Conservation (phyloP, 1,140 invertebrate genomes). For the Aphaenogaster rudis region DNA sequence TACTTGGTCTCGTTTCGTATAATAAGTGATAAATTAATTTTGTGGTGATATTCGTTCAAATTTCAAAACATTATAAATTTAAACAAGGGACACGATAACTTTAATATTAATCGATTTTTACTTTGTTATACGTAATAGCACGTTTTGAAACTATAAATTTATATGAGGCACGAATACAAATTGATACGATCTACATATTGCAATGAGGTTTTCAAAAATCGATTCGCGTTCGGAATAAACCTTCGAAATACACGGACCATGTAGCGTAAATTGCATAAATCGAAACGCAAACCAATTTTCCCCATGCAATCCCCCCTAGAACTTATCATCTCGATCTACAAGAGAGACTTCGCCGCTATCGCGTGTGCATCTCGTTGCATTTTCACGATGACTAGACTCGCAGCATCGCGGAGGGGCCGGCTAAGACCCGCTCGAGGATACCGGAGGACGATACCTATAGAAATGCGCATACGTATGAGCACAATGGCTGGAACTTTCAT, state of each 20-base stretch:
- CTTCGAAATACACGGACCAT: not conserved
- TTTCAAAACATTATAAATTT: not conserved
- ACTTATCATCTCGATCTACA: slow-evolving; percentile 41
- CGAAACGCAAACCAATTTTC: slow-evolving; percentile 47
- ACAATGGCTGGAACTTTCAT: slow-evolving; percentile 49
- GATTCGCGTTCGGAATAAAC: slow-evolving; percentile 1
- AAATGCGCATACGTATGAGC: slow-evolving; percentile 48
- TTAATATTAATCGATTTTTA: not conserved
- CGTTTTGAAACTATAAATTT: slow-evolving; percentile 5
- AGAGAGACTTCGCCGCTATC: slow-evolving; percentile 46
- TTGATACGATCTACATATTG: not conserved
- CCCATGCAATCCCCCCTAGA: not conserved
- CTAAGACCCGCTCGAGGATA: slow-evolving; percentile 14
- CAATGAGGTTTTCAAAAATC: not conserved
- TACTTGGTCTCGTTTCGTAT: not conserved
- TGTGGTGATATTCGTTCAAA: not conserved
- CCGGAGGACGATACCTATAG: slow-evolving; percentile 16
- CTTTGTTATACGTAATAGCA: not conserved
- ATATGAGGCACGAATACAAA: not conserved
- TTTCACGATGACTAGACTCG: slow-evolving; percentile 54
- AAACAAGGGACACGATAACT: not conserved
- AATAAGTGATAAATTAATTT: slow-evolving; percentile 6
- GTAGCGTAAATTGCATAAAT: slow-evolving; percentile 32
- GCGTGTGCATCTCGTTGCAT: slow-evolving; percentile 49
- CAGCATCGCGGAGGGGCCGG: slow-evolving; percentile 26